Evolutionary conservation across 2,797 vertebrate genomes (phyloP), one percentile per base, ranked within the genome.

Genomic region (Pangasius sanitwongsei): DNA sequence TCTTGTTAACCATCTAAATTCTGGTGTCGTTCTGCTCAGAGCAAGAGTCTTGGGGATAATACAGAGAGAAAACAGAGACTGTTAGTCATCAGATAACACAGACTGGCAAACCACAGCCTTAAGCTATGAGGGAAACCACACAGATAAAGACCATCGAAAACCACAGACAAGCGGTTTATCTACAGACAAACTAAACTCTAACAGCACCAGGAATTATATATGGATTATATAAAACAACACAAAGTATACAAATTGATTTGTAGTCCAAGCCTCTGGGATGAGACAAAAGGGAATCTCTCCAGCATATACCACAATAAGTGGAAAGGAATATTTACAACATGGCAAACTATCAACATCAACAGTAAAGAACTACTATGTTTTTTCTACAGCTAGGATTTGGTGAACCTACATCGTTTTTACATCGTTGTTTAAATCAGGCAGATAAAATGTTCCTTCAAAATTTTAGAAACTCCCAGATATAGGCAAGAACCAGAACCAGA

Each of bases 241-340:
- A 6, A 25, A 48, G 44, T 13, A 41, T 48, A 48, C n/a, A 80
- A 34, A 80, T 25, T 20, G 50, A 53, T 55, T 18, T 78, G 75
- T 53, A 78, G 48, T 11, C 74, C 74, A 50, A 15, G 12, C 23
- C 25, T n/a, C 44, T 50, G 28, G 28, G 44, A n/a, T 44, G 16
- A 12, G 50, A 31, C 25, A n/a, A 3, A 78, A 53, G 48, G 28
- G 0, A 7, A 8, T 78, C 25, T 77, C 74, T 77, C 25, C 15
- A 8, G 15, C 6, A 55, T 9, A 55, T 1, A n/a, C 18, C 28
- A 28, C 25, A 9, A 37, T 11, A 20, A 34, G 50, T 8, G 3
- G 77, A 34, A 80, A 57, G 77, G 25, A 31, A 31, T 82, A 82
- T 82, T 41, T 82, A 82, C 55, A 82, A 61, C 16, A 55, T 9